Evolutionary conservation across 1,140 invertebrate species (phyloP), one percentile per base, ranked within the genome.

Genomic region (Calephelis virginiensis): DNA sequence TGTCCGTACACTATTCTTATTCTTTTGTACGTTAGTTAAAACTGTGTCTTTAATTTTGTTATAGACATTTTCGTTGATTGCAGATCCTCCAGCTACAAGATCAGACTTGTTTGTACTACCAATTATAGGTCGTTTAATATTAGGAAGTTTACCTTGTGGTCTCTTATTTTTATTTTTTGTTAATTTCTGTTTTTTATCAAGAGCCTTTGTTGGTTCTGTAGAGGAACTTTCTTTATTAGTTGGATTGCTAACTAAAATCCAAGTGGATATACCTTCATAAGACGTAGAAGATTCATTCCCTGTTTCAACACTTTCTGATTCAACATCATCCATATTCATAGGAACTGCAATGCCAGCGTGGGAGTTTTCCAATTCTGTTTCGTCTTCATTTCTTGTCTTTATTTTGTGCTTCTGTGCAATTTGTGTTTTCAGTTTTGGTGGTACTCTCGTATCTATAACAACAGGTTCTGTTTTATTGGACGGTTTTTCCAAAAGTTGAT

Each of bases 231-330:
- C 82, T 70, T 78, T 81, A 59, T 77, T 88, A 48, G 71, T 69
- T 8, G 87, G 82, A 71, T 85, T 89, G 49, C 94, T 95, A 28
- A 96, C 78, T n/a, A 95, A 85, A 71, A 96, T 94, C 95, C 95
- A 96, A 5, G 95, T 96, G 3, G 95, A 95, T 66, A 96, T 92
- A 7, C 94, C 94, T 74, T 94, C 93, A 48, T 93, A 92, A 0
- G 93, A 92, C 0, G 94, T 95, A 10, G 94, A 92, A 4, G 93
- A 91, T 77, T 91, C 86, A 60, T 68, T 78, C 12, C 82, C 81
- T 67, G 92, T 87, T n/a, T 81, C 76, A 70, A 75, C 82, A 69
- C 84, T 86, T 85, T 90, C 89, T 61, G 80, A 78, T 78, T 93
- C 92, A 10, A 92, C 71, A 66, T 93, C 92, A 77, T 93, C 92